Conservation (phyloP, 2,113 vertebrate genomes). For the Mus spicilegus region DNA sequence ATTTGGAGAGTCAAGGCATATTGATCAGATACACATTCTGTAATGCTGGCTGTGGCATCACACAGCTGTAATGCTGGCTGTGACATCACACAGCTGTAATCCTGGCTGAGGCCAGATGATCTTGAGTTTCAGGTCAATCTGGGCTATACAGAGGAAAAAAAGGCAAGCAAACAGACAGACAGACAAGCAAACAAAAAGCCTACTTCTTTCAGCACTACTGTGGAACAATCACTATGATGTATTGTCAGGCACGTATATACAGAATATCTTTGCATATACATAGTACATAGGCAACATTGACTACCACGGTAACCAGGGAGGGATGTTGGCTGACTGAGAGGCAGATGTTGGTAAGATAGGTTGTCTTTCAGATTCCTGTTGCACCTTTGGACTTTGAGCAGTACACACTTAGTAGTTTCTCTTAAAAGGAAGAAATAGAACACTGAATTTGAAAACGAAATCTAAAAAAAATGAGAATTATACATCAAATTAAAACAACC, state of each 20-base stretch:
- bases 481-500: background rate
- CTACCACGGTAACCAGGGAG: background rate
- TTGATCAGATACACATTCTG: background rate
- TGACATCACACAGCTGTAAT: too few relatives aligned
- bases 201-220: background rate
- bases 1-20: background rate
- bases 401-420: background rate
- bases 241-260: background rate
- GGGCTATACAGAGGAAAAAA: background rate
- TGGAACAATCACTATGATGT: background rate
- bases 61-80: background rate
- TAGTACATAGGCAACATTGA: background rate
- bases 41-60: background rate
- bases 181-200: background rate
- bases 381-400: slow-evolving; percentile 48
- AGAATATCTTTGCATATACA: background rate
- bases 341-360: background rate
- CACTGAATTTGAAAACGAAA: slow-evolving; percentile 45
- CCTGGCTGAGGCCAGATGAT: background rate
- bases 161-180: background rate
- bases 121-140: background rate
- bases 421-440: background rate
- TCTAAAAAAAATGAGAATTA: slow-evolving; percentile 25
- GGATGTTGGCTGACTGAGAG: background rate
- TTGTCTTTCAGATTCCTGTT: slow-evolving; percentile 20